Base-by-base conservation (phyloP, 1,140 invertebrate genomes). In the Onthophagus taurus region DNA sequence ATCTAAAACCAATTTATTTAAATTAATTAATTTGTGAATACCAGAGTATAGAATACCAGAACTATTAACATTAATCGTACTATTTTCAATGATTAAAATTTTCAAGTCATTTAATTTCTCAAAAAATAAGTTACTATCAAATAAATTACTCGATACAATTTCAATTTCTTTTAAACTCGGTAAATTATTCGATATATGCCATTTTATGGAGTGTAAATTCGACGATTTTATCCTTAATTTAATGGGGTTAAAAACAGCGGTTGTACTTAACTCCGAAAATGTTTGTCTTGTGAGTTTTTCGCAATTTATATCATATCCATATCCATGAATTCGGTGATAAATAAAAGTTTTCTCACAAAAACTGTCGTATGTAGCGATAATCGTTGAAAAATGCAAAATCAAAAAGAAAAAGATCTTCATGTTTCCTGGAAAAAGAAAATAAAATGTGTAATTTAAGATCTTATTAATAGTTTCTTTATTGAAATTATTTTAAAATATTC, bases 231-330 rank as follows among this genome's bases (percentile, higher is more conserved):
- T 52, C 0, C 42, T 58, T n/a, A 63, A 37, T 5, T 46, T 51
- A 9, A 61, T 50, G 48, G 56, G 58, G 20, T 63, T 60, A 38
- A 51, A 52, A 23, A 59, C 57, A 18, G 49, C 48, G 24, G 58
- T 57, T 34, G 56, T 45, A 17, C 42, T 44, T 12, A 63, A 47
- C 39, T 59, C 47, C 8, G 46, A 19, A 29, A 52, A 43, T 39
- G 49, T 47, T 8, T 42, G 42, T 33, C 55, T 47, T 24, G 43
- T 50, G 7, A 60, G 47, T 12, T 47, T 51, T 13, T 43, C 48
- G 38, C 61, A 63, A 38, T 37, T 53, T 21, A 63, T 53, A 24
- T 60, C 55, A 39, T 55, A 60, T 3, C 54, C 58, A 24, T 61
- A 56, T 4, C 50, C 53, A 31, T 55, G 57, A 20, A 52, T 47